These are phyloP conservation scores for Lapara coniferarum DNA, from an alignment of 2,888 invertebrate species.

Conservation along the genomic window DNA sequence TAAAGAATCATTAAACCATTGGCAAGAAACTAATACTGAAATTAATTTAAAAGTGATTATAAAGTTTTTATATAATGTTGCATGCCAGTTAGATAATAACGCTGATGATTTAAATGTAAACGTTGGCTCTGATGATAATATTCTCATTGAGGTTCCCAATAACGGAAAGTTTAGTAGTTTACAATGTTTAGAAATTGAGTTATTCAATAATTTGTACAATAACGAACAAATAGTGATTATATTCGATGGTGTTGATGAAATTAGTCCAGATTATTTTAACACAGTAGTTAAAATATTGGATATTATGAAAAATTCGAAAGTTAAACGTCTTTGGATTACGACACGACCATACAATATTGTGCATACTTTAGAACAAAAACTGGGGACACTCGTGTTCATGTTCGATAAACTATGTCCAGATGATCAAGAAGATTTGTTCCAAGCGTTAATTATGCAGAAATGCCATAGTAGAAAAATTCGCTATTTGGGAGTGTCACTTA, in stretches of 20 bases:
- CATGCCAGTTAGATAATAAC: too few species aligned
- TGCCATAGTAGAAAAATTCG: too few species aligned
- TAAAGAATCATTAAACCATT: constrained; percentile 24
- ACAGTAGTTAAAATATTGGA: constrained; percentile 33
- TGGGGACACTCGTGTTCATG: constrained; percentile 36
- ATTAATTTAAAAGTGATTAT: too few species aligned
- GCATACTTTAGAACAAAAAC: constrained; percentile 35
- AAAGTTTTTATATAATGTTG: too few species aligned
- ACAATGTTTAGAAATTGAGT: constrained; percentile 33
- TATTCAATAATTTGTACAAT: constrained; percentile 36
- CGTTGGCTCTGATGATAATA: neutral
- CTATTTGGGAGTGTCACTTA: too few species aligned
- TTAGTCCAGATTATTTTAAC: constrained; percentile 38
- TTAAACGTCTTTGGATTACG: constrained; percentile 36
- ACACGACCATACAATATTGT: constrained; percentile 37
- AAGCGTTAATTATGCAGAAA: constrained; percentile 33
- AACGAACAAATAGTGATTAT: constrained; percentile 32
- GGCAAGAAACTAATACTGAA: too few species aligned
- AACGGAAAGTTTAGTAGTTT: neutral
- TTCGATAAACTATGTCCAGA: constrained; percentile 32
- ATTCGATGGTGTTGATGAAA: constrained; percentile 44
- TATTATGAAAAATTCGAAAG: constrained; percentile 29
- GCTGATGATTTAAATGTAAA: constrained; percentile 6
- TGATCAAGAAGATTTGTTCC: constrained; percentile 34
- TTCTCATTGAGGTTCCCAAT: neutral